Evolutionary conservation across 2,888 invertebrate genomes (phyloP).

Genomic region (Sturmia bella): DNA sequence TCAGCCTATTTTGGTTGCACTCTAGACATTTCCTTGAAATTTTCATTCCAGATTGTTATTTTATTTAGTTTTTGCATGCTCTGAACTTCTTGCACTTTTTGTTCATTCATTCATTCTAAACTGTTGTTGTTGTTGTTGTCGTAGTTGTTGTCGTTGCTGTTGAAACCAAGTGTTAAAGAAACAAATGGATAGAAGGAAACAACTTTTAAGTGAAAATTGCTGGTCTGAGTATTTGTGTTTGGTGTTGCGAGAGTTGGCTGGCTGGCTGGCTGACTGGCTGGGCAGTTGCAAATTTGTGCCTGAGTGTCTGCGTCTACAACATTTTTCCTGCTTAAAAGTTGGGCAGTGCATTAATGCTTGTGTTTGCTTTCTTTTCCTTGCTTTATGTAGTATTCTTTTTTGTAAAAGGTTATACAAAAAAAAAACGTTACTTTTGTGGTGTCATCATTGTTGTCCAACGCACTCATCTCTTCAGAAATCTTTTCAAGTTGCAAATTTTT

Average conservation of each 20-base stretch:
- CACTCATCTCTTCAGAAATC: conserved; percentile 66
- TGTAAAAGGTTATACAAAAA: conserved; percentile 43
- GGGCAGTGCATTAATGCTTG: conserved; percentile 10
- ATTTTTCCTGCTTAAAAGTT: conserved; percentile 46
- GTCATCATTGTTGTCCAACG: conserved; percentile 68
- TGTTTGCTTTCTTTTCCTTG: conserved; percentile 15
- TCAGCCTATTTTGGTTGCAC: conserved; percentile 59
- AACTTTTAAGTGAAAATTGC: conserved; percentile 51
- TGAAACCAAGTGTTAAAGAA: conserved; percentile 48
- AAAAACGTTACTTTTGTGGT: conserved; percentile 60
- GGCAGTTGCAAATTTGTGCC: conserved; percentile 15
- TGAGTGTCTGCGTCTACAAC: conserved; percentile 33
- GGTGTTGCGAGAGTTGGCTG: conserved; percentile 29
- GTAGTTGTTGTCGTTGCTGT: conserved; percentile 43
- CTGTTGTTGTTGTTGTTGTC: conserved; percentile 44
- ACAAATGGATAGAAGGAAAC: background rate
- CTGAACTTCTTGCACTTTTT: conserved; percentile 6
- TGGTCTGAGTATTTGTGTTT: conserved; percentile 41
- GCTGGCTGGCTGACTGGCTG: no score
- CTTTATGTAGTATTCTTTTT: background rate
- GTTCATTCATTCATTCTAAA: conserved; percentile 17
- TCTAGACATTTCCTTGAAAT: conserved; percentile 13
- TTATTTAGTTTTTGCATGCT: background rate
- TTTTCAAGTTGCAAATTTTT: conserved; percentile 46
- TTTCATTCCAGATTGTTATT: conserved; percentile 12